Evolutionary conservation across 2,797 vertebrate species (phyloP), one percentile per base, ranked within the genome.

Genomic region (Atherinosoma microstoma): DNA sequence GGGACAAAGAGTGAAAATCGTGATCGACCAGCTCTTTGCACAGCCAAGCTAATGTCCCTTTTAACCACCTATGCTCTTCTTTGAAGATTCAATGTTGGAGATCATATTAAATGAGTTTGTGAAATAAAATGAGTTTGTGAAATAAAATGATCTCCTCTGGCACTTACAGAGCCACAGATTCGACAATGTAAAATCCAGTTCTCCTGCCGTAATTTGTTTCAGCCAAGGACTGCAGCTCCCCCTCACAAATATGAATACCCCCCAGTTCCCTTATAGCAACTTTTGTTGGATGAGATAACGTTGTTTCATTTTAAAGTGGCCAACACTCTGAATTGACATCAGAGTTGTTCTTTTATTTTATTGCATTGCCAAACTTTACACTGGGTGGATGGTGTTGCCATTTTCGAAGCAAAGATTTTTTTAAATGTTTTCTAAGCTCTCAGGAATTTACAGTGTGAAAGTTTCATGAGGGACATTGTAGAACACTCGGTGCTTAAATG

Each of bases 141-240:
- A 71, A 70, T 69, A 24, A 32, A 65, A 38, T 75, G 70, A 54
- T 78, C 51, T 32, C 16, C 40, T 51, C 30, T 40, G 75, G 73
- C 51, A 81, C 61, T 86, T 58, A 61, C 13, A 34, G 12, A 65
- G 67, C 76, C 64, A 73, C 58, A 73, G 63, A 75, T 65, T 73
- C 40, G 61, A 68, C 56, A 51, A 81, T 38, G 59, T 40, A 64
- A 18, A 82, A 70, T 75, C 65, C 54, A 79, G 65, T 72, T 74
- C 15, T 22, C 5, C 3, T 53, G 65, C 47, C 4, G 58, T 80
- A 51, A 77, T 49, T 68, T 58, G 58, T 61, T 61, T 59, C 65
- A 72, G 89, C 89, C 84, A 64, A 79, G 76, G 86, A 91, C 84
- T 91, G 86, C 88, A 89, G 71, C 58, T 74, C 67, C 58, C 60